Evolutionary conservation across 30 jellyfish, hydroid and myxozoan species (phyloP), one percentile per base, ranked within the genome.

Genomic region (Aurelia aurita complex sp. Pacific): DNA sequence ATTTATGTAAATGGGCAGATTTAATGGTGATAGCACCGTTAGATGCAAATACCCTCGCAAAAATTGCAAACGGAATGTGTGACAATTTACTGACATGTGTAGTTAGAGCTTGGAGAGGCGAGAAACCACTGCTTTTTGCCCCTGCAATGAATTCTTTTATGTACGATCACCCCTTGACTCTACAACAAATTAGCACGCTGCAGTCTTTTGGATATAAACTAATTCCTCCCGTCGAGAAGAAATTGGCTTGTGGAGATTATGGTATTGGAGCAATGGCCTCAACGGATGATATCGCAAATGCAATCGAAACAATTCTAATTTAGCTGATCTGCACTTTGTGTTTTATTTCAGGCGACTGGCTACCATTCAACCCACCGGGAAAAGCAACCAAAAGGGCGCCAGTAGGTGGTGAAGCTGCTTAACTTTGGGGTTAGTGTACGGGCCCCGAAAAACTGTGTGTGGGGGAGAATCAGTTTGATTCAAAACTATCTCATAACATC

Each of bases 71-170:
- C 67, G 98, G 98, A 8, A 10, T 94, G 9, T 88, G 98, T 73
- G 98, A 94, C 62, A 94, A 94, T 64, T 35, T 94, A 23, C 82
- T 94, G 64, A 94, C 97, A 43, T 79, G 98, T 70, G 75, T 89
- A 29, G 96, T 83, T 19, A 77, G 97, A 34, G 99, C 99, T n/a
- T 94, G 99, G 99, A 71, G 57, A 9, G 76, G 90, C 14, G 54
- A 79, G 10, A 94, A 94, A 63, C 99, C 99, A 17, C 66, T 94
- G 34, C 67, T 88, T 9, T 79, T 83, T 62, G 99, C 99, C 9
- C 97, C 97, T 23, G 99, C 99, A 29, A 94, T 94, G 99, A 94
- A 94, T 78, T 88, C 96, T 36, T 67, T 61, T 70, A 94, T 94
- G 99, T 94, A 86, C 87, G 90, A 89, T 17, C 97, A 94, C 77